Evolutionary conservation across 1,140 invertebrate genomes (phyloP).

Genomic region (Cyclargus thomasi): DNA sequence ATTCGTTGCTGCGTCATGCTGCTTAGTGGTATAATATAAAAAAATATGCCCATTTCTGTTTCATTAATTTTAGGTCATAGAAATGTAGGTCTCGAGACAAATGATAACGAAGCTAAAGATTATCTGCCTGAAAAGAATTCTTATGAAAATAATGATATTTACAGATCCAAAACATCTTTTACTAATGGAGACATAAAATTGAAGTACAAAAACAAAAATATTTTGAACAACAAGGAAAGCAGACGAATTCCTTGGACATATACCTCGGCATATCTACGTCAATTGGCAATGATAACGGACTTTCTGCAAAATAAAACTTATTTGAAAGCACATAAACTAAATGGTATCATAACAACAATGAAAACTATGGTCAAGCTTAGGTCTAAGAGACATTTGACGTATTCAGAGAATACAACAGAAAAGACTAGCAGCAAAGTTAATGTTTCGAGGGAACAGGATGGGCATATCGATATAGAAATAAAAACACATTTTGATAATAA

Average conservation of each 20-base stretch:
- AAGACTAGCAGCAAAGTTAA: slow-evolving; percentile 27
- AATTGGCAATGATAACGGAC: not conserved
- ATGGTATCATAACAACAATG: not conserved
- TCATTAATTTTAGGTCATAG: too few species aligned
- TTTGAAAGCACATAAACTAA: not conserved
- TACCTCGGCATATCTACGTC: not conserved
- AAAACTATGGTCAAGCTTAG: not conserved
- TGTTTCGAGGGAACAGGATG: slow-evolving; percentile 35
- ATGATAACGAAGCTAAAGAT: not conserved
- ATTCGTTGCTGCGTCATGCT: too few species aligned
- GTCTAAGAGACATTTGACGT: not conserved
- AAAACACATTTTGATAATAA: slow-evolving; percentile 63
- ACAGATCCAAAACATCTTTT: not conserved
- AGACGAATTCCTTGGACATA: too few species aligned
- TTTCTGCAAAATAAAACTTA: too few species aligned
- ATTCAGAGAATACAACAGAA: slow-evolving; percentile 1
- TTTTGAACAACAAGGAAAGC: not conserved
- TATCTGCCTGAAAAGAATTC: not conserved
- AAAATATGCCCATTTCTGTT: too few species aligned
- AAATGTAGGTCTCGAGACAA: not conserved
- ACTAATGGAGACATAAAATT: not conserved
- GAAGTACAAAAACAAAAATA: not conserved
- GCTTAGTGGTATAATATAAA: too few species aligned
- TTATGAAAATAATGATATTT: not conserved
- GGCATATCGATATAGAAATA: slow-evolving; percentile 63